Evolutionary conservation across 2,113 vertebrate species (phyloP).

Genomic region (Lota lota): DNA sequence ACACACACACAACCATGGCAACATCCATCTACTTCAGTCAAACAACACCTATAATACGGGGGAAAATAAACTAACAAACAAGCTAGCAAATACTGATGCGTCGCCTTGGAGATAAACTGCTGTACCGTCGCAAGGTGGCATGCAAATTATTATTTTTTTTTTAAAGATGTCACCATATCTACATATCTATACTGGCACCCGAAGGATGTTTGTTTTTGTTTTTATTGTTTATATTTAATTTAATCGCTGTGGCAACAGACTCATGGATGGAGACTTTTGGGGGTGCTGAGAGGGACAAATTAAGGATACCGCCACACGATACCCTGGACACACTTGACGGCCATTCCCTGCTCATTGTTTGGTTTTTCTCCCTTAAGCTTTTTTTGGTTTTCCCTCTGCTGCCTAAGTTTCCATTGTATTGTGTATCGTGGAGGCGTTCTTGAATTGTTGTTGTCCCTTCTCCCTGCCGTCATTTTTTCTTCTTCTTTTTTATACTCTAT

Average conservation of each 20-base stretch:
- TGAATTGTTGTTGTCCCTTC: neutral
- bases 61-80: slow-evolving; percentile 33
- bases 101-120: slow-evolving; percentile 21
- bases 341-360: slow-evolving; percentile 45
- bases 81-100: no score
- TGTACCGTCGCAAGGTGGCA: neutral
- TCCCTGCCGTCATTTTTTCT: neutral
- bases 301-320: slow-evolving; percentile 48
- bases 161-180: slow-evolving; percentile 63
- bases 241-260: neutral
- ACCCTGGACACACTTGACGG: slow-evolving; percentile 77
- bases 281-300: slow-evolving; percentile 8
- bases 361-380: neutral
- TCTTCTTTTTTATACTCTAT: slow-evolving; percentile 14
- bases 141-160: neutral
- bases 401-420: slow-evolving; percentile 42
- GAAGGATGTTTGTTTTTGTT: neutral
- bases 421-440: no score
- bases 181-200: slow-evolving; percentile 32
- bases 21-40: slow-evolving; percentile 41
- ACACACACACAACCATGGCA: slow-evolving; percentile 28
- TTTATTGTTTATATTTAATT: neutral
- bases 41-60: neutral
- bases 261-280: neutral
- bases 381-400: slow-evolving; percentile 30